Percentiles rank a stretch among this genome's conserved stretches.
Conservation (phyloP, 2,888 invertebrate species). For the Balanococcus diminutus region DNA sequence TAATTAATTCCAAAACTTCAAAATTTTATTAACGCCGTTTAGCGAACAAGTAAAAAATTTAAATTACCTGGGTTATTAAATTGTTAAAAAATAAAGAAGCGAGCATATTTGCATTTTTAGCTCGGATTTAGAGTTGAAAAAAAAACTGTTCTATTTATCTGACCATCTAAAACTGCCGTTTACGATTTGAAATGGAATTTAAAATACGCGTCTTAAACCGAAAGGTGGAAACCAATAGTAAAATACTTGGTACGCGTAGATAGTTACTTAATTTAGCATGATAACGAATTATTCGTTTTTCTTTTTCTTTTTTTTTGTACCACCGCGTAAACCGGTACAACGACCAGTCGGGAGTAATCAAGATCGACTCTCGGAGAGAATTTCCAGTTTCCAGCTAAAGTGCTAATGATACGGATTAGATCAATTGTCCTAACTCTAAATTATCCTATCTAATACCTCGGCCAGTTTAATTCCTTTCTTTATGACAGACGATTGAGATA, state of each 20-base stretch:
- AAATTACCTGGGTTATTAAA: slow-evolving; percentile 3
- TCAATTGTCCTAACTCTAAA: slow-evolving; percentile 39
- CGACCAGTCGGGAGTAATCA: slow-evolving; percentile 22
- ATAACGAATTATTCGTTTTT: slow-evolving; percentile 25
- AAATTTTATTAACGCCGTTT: slow-evolving; percentile 13
- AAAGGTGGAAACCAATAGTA: slow-evolving; percentile 5
- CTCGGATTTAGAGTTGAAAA: not conserved
- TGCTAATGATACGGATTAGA: slow-evolving; percentile 36
- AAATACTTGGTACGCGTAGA: slow-evolving; percentile 31
- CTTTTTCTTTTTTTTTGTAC: not conserved
- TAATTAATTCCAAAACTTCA: slow-evolving; percentile 2
- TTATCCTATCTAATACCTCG: slow-evolving; percentile 17
- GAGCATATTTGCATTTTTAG: not conserved
- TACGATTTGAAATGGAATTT: slow-evolving; percentile 32
- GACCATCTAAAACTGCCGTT: slow-evolving; percentile 36
- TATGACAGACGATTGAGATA: slow-evolving; percentile 43
- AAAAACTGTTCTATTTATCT: slow-evolving; percentile 12
- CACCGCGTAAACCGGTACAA: slow-evolving; percentile 35
- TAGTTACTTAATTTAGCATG: slow-evolving; percentile 41
- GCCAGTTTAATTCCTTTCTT: slow-evolving; percentile 12
- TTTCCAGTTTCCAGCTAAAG: slow-evolving; percentile 40
- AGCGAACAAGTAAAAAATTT: not conserved
- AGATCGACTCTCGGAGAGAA: slow-evolving; percentile 36
- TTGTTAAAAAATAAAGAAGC: not conserved
- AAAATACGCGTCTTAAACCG: slow-evolving; percentile 3